Evolutionary conservation across 2,888 invertebrate genomes (phyloP).

Genomic region (Agriopis marginaria): DNA sequence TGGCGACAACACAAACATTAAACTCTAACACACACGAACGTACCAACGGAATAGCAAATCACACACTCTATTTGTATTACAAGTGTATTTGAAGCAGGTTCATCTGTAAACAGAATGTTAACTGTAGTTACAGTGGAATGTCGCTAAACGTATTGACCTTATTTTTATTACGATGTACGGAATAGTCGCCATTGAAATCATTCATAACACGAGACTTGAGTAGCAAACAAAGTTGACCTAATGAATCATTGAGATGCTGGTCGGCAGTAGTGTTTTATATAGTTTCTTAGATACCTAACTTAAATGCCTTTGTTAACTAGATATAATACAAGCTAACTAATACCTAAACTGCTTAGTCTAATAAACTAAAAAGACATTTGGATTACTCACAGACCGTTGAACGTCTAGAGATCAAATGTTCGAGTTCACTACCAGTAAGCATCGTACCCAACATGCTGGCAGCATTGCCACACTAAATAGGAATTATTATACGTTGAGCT

Average conservation of each 20-base stretch:
- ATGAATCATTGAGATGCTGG: conserved; percentile 15
- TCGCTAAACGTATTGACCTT: conserved; percentile 56
- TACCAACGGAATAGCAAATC: conserved; percentile 83
- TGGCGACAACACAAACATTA: conserved; percentile 81
- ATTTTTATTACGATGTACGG: conserved; percentile 40
- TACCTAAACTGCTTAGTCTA: too few species aligned
- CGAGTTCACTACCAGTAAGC: too few species aligned
- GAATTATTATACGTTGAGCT: too few species aligned
- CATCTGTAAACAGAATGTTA: conserved; percentile 77
- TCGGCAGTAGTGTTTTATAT: too few species aligned
- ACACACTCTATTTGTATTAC: conserved; percentile 73
- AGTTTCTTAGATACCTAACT: too few species aligned
- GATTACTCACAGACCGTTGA: too few species aligned
- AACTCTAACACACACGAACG: conserved; percentile 68
- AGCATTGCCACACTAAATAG: too few species aligned
- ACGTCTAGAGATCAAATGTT: too few species aligned
- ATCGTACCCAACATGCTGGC: too few species aligned
- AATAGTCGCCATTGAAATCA: conserved; percentile 18
- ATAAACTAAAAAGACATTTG: too few species aligned
- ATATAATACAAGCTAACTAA: too few species aligned
- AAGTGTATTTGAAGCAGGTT: conserved; percentile 69
- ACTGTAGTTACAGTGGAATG: conserved; percentile 72
- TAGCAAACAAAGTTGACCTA: conserved; percentile 21
- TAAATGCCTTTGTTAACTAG: too few species aligned
- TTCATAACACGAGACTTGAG: conserved; percentile 25